These are phyloP conservation scores for Microchrysa polita DNA, from an alignment of 2,888 invertebrate species.

Conservation along the genomic window DNA sequence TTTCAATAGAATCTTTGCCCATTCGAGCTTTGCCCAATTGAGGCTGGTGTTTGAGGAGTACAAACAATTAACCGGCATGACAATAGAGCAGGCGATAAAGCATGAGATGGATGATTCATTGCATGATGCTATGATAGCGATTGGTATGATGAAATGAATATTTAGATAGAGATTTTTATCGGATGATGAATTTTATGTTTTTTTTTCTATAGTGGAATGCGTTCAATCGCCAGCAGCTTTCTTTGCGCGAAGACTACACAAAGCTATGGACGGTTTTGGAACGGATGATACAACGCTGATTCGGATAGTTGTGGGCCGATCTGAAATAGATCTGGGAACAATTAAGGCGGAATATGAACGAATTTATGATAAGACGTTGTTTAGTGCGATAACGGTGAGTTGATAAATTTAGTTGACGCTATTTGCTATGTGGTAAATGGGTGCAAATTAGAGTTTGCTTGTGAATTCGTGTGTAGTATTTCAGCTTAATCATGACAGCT, in stretches of 20 bases:
- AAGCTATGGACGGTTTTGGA: slow-evolving; percentile 75
- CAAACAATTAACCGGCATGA: slow-evolving; percentile 75
- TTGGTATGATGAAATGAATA: slow-evolving; percentile 65
- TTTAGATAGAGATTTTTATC: not conserved
- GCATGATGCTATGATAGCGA: slow-evolving; percentile 74
- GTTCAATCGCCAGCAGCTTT: slow-evolving; percentile 73
- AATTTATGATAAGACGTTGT: slow-evolving; percentile 74
- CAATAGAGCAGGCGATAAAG: slow-evolving; percentile 77
- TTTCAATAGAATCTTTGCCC: slow-evolving; percentile 77
- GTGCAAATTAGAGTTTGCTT: too few species aligned
- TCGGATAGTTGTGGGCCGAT: slow-evolving; percentile 75
- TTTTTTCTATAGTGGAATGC: slow-evolving; percentile 71
- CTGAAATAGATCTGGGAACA: slow-evolving; percentile 75
- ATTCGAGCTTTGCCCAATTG: slow-evolving; percentile 79
- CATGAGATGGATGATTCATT: slow-evolving; percentile 74
- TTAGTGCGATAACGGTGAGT: slow-evolving; percentile 71
- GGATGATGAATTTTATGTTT: slow-evolving; percentile 5
- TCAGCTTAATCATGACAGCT: too few species aligned
- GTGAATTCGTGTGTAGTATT: too few species aligned
- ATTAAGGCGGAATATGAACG: slow-evolving; percentile 77
- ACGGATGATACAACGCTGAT: slow-evolving; percentile 78
- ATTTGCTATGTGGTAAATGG: too few species aligned
- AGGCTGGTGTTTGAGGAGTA: slow-evolving; percentile 77
- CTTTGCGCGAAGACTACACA: slow-evolving; percentile 74
- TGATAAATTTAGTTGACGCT: too few species aligned